These are phyloP conservation scores for Scaptomyza polygonia DNA, from an alignment of 2,888 invertebrate genomes.

Conservation along the genomic window DNA sequence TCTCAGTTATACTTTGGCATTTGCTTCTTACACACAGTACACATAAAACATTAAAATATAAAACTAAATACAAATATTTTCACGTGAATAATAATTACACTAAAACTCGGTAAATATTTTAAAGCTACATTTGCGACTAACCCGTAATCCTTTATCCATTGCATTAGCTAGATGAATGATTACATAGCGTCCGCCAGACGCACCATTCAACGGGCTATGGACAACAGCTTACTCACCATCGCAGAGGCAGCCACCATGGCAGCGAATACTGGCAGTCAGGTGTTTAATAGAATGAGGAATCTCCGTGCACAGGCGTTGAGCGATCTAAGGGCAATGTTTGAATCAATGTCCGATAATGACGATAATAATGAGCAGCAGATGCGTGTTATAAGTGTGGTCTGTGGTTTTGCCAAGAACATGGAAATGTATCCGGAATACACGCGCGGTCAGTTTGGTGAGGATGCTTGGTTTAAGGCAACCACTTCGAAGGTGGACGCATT, in stretches of 20 bases:
- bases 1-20: conserved; percentile 34
- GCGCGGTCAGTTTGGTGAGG: conserved; percentile 97
- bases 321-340: background rate
- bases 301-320: conserved; percentile 1
- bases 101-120: conserved; percentile 20
- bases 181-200: conserved; percentile 41
- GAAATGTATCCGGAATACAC: conserved; percentile 87
- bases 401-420: conserved; percentile 95
- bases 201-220: conserved; percentile 27
- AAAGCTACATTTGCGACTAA: background rate
- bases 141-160: background rate
- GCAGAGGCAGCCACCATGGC: conserved; percentile 6
- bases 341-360: background rate
- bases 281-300: conserved; percentile 5
- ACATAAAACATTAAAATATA: too few species aligned
- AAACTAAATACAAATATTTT: too few species aligned
- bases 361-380: conserved; percentile 83
- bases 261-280: background rate
- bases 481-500: conserved; percentile 89
- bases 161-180: conserved; percentile 28
- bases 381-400: conserved; percentile 92
- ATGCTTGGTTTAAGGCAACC: conserved; percentile 94
- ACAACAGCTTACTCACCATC: conserved; percentile 19
- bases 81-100: conserved; percentile 32
- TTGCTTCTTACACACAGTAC: conserved; percentile 22